Evolutionary conservation across 2,797 vertebrate genomes (phyloP).

Genomic region (Saxicola maurus): DNA sequence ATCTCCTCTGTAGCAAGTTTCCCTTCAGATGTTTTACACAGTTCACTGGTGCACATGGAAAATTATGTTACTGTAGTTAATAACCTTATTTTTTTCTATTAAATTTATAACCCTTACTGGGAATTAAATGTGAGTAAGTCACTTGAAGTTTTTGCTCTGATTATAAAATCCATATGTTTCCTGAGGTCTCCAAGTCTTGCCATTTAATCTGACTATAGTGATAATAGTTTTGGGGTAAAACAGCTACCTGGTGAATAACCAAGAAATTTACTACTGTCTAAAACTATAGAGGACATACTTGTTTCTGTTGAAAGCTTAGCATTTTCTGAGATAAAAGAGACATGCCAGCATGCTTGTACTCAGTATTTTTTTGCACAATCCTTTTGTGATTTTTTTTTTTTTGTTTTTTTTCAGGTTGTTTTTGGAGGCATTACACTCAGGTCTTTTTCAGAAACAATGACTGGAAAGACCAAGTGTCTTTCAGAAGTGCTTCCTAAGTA

Average conservation of each 20-base stretch:
- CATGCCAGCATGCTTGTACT: not conserved
- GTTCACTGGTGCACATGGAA: slow-evolving; percentile 50
- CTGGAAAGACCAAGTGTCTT: not conserved
- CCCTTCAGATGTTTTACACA: slow-evolving; percentile 55
- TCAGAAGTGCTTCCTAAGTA: not conserved
- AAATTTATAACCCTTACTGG: slow-evolving; percentile 30
- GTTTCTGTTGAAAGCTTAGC: not conserved
- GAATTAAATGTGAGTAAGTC: slow-evolving; percentile 43
- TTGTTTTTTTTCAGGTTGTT: too few species aligned
- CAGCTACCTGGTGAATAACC: slow-evolving; percentile 14
- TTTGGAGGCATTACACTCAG: not conserved
- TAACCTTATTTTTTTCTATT: slow-evolving; percentile 55
- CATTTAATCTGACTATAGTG: slow-evolving; percentile 20
- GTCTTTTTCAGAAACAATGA: not conserved
- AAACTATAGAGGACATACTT: slow-evolving; percentile 6
- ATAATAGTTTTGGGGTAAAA: slow-evolving; percentile 42
- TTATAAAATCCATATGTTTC: slow-evolving; percentile 58
- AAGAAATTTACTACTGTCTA: slow-evolving; percentile 41
- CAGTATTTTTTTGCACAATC: not conserved
- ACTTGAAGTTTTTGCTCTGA: slow-evolving; percentile 39
- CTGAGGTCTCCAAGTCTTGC: slow-evolving; percentile 21
- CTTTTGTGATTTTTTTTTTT: not conserved
- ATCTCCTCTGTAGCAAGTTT: slow-evolving; percentile 17
- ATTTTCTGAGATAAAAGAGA: not conserved
- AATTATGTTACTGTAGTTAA: slow-evolving; percentile 55